Base-by-base conservation (phyloP, 2,797 vertebrate genomes). In the Pelochelys cantorii region DNA sequence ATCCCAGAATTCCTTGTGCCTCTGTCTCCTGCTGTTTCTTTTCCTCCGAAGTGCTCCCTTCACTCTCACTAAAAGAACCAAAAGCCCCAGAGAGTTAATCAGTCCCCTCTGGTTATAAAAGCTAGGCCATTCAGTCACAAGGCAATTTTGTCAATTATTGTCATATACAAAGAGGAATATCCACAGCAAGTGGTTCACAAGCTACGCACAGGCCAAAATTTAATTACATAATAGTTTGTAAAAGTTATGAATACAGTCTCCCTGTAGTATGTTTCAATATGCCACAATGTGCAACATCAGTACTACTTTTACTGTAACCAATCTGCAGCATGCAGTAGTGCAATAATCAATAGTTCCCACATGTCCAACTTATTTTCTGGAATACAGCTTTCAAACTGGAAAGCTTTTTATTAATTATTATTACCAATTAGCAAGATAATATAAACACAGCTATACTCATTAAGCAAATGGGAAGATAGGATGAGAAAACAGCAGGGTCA, bases 391-490 rank as follows among this genome's bases (percentile, higher is more conserved):
- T 80, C 62, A 88, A 37, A 54, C 37, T 52, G 11, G 9, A 15
- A 3, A 53, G 31, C 18, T 90, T 86, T 89, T 92, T 48, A 48
- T 48, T 48, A 48, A 48, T 48, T 48, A 48, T 48, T 48, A 48
- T 31, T n/a, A 52, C 68, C 77, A 92, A 94, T 65, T 53, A 93
- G 75, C 5, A 62, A 81, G 86, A 48, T 85, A 86, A 79, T 52
- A n/a, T 12, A 48, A 23, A 68, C 52, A 78, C 87, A 85, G 65
- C 5, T 31, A 29, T 1, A 5, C 81, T 65, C 75, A 86, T 13
- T 83, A 89, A 88, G 53, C 8, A 88, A 93, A 93, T 20, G 12
- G 75, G 65, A 86, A 78, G 85, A 78, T 65, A 92, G 86, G 59
- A 74, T 37, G 71, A 77, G 74, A 81, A 93, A 79, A 65, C 48